Evolutionary conservation across 2,797 vertebrate species (phyloP).

Genomic region (Mus spretus): DNA sequence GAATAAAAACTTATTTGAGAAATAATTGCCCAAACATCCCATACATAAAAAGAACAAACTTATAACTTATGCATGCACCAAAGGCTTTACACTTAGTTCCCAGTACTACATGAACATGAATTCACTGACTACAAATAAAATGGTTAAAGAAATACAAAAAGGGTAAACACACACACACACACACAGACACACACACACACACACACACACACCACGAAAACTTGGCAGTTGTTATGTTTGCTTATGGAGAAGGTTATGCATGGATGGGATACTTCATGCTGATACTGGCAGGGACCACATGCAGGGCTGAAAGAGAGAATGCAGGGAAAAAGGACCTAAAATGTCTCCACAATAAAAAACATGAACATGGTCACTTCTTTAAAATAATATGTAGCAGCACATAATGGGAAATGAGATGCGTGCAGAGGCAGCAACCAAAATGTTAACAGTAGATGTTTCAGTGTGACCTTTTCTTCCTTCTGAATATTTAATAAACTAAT

Average conservation of each 20-base stretch:
- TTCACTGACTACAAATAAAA: slow-evolving; percentile 14
- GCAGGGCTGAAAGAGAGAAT: not conserved
- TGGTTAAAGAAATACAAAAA: not conserved
- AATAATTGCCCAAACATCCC: not conserved
- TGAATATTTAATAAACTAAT: slow-evolving; percentile 67
- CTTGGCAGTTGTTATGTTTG: not conserved
- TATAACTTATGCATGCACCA: not conserved
- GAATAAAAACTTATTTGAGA: not conserved
- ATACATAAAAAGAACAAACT: not conserved
- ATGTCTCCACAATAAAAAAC: slow-evolving; percentile 10
- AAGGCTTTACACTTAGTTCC: not conserved
- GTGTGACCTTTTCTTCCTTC: slow-evolving; percentile 60
- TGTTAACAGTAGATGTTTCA: slow-evolving; percentile 55
- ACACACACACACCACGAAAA: not conserved
- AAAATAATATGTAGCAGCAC: slow-evolving; percentile 13
- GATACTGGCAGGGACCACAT: not conserved
- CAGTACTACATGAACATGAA: not conserved
- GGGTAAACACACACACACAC: slow-evolving; percentile 27
- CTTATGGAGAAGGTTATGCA: not conserved
- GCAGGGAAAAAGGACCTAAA: not conserved
- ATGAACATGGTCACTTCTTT: slow-evolving; percentile 9
- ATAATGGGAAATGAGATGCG: slow-evolving; percentile 9
- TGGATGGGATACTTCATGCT: not conserved
- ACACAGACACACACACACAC: not conserved
- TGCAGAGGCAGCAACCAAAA: slow-evolving; percentile 45